Conservation (phyloP, 1,140 invertebrate species). For the Dreissena rostriformis region DNA sequence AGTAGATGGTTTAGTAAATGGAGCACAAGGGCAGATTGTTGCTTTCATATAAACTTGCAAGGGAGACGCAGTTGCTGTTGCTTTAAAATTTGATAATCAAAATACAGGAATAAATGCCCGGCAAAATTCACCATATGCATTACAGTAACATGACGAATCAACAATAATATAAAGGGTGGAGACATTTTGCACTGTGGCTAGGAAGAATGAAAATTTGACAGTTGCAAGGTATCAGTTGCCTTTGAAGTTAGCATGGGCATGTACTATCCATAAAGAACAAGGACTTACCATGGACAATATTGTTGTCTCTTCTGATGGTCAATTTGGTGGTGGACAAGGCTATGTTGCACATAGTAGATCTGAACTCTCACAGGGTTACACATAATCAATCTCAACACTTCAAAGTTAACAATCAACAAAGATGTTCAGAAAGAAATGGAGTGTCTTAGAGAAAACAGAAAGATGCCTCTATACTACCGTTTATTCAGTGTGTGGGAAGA, state of each 20-base stretch:
- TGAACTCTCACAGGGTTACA: conserved; percentile 18
- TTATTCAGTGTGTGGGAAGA: background rate
- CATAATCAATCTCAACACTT: background rate
- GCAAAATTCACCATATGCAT: conserved; percentile 13
- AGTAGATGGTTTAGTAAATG: conserved; percentile 57
- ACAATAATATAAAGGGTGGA: conserved; percentile 11
- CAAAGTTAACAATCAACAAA: background rate
- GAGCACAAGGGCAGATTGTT: conserved; percentile 49
- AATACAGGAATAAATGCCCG: background rate
- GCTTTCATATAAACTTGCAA: conserved; percentile 26
- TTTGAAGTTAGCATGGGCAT: conserved; percentile 42
- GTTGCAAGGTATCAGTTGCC: conserved; percentile 35
- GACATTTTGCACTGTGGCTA: background rate
- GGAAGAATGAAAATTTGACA: conserved; percentile 17
- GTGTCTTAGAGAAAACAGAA: conserved; percentile 20
- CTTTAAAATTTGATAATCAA: conserved; percentile 24
- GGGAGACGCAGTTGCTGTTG: conserved; percentile 1
- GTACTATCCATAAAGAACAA: conserved; percentile 49
- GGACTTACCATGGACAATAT: conserved; percentile 31
- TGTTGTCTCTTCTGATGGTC: conserved; percentile 25
- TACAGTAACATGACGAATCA: conserved; percentile 1
- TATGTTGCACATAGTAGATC: conserved; percentile 50
- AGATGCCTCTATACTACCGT: background rate
- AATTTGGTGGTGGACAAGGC: conserved; percentile 37
- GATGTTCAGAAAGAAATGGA: conserved; percentile 25